Evolutionary conservation across 2,888 invertebrate genomes (phyloP), one percentile per base, ranked within the genome.

Genomic region (Urechis unicinctus): DNA sequence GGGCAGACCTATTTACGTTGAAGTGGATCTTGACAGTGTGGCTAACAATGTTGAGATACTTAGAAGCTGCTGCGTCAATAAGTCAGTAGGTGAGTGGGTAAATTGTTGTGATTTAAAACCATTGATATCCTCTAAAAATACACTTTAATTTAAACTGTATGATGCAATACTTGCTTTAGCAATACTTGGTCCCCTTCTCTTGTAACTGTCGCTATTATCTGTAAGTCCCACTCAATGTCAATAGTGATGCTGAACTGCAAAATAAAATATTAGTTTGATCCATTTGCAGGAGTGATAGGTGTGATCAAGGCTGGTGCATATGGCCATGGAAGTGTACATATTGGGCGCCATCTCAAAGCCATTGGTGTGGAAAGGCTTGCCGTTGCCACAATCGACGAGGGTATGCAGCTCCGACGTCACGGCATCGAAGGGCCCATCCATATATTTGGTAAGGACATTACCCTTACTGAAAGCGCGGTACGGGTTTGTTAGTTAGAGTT

Each of bases 241-340:
- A n/a, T n/a, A n/a, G n/a, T 13, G 36, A 36, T 36, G 36, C 36
- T 36, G 36, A 17, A 13, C 9, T 9, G 36, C 36, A 36, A 36
- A 36, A 17, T 17, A 36, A 36, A 36, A 9, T 13, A 36, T n/a
- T n/a, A n/a, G n/a, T n/a, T n/a, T n/a, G n/a, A n/a, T n/a, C n/a
- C n/a, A n/a, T n/a, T 36, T 50, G 9, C 49, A 68, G 68, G 66
- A 42, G 57, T 68, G 2, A 67, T 68, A 22, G 66, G 62, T 2
- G 65, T 69, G 22, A 57, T 69, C n/a, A 69, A 69, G 50, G 66
- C 63, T 2, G 66, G 64, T 49, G 68, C 66, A 13, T 69, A 69
- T 46, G 69, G 69, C 1, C 69, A 68, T 49, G 68, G 67, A 4
- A 61, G 62, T 43, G 63, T 65, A 21, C 52, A 50, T 4, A 59